A percentile compares a stretch with the other conserved stretches of the same genome.
Conservation (phyloP, 92 coral and sea anemone genomes). For the Paramuricea clavata region DNA sequence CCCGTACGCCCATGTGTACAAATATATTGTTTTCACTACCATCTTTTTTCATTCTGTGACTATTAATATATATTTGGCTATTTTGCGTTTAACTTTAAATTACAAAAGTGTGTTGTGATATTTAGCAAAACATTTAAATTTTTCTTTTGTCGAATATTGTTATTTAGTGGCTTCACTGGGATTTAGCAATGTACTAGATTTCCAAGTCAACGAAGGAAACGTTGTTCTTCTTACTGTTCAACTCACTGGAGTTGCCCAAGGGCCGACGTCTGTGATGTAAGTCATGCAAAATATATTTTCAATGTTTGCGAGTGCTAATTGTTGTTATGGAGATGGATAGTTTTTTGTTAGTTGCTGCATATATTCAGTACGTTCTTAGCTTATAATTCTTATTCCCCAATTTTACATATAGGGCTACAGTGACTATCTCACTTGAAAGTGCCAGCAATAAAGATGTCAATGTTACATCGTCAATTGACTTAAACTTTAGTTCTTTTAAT, state of each 20-base stretch:
- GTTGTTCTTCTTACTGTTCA: neutral
- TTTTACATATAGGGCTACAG: neutral
- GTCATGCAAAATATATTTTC: too few species aligned
- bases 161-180: slow-evolving; percentile 39
- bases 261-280: slow-evolving; percentile 42
- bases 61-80: too few species aligned
- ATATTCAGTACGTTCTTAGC: too few species aligned
- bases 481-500: neutral
- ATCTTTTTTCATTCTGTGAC: too few species aligned
- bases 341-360: too few species aligned
- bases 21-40: too few species aligned
- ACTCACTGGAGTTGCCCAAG: slow-evolving; percentile 29
- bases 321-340: too few species aligned
- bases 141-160: neutral
- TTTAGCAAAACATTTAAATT: neutral
- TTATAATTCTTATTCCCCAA: too few species aligned
- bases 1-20: too few species aligned
- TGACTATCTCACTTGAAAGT: neutral
- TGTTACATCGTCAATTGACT: neutral
- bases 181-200: neutral
- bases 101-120: neutral
- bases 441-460: neutral
- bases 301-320: too few species aligned
- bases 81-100: too few species aligned
- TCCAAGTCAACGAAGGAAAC: neutral